These are phyloP conservation scores for Heliconius erato DNA, from an alignment of 2,888 invertebrate genomes.

Conservation along the genomic window DNA sequence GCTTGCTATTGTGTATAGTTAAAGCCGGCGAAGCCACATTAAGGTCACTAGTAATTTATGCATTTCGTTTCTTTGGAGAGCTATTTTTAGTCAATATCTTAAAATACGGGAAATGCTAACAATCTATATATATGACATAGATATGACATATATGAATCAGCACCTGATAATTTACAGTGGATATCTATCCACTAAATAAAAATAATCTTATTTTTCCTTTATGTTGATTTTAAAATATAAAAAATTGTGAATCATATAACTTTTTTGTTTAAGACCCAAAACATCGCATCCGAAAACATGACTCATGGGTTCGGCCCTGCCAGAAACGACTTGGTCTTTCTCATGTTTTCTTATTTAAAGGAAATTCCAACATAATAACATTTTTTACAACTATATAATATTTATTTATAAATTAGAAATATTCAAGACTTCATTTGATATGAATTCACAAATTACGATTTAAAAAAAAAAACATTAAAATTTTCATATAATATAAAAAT, in stretches of 20 bases:
- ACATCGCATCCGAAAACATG: slow-evolving; percentile 4
- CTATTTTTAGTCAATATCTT: background rate
- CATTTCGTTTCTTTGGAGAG: background rate
- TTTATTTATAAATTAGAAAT: background rate
- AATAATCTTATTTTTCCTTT: background rate
- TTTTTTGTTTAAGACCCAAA: background rate
- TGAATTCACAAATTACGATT: no score
- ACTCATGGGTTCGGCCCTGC: slow-evolving; percentile 23
- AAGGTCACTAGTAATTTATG: background rate
- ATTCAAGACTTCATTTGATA: background rate
- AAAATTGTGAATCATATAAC: background rate
- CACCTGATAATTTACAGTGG: background rate
- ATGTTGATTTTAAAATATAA: background rate
- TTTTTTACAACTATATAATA: background rate
- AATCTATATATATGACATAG: no score
- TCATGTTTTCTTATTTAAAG: slow-evolving; percentile 1
- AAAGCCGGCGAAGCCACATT: no score
- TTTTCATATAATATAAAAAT: background rate
- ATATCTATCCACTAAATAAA: no score
- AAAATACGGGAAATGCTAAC: background rate
- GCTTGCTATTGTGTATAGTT: no score
- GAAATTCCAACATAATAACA: background rate
- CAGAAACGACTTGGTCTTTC: slow-evolving; percentile 6
- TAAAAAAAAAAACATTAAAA: background rate
- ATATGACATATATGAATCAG: background rate